Base-by-base conservation (phyloP, 2,797 vertebrate species). In the Vireo griseus region DNA sequence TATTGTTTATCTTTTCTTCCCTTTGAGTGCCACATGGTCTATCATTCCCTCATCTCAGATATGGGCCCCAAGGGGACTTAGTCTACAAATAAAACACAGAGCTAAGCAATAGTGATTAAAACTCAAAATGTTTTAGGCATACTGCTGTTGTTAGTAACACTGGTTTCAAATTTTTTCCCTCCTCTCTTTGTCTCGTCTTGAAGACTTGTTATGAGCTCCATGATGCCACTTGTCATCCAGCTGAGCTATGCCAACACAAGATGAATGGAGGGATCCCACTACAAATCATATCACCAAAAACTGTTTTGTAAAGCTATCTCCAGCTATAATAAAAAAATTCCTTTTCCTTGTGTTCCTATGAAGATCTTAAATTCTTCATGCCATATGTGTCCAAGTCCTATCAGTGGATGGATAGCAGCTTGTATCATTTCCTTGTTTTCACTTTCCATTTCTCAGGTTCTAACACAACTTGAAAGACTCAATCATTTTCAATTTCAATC, bases 1-100 rank as follows among this genome's bases (percentile, higher is more conserved):
- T 71, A 65, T 5, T 95, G 62, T 66, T 93, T 94, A 93, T 93
- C 76, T 86, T 88, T 55, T 80, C 37, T 86, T 82, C 74, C 28
- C 40, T 71, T 74, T 86, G 61, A 88, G 79, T 86, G 39, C 69
- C 76, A 69, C 73, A 87, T n/a, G 40, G 40, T 86, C 78, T 82
- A 20, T 85, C 85, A 48, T 40, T 90, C 57, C 65, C 50, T 61
- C 33, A 76, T 61, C 57, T 75, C 73, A 84, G 57, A 86, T 47
- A 78, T 2, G 80, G 83, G 65, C 42, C 66, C 61, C 57, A 68
- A 72, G 79, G 44, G 80, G 28, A 71, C 50, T 50, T 25, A 65
- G 47, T 37, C 54, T 78, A 35, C 2, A 20, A 81, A 50, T 78
- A 68, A 78, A 94, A 84, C 10, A 57, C 25, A 62, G 54, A 88